phyloP scores from a whole-genome alignment of 2,888 invertebrate genomes.

The Pollenia amentaria region DNA sequence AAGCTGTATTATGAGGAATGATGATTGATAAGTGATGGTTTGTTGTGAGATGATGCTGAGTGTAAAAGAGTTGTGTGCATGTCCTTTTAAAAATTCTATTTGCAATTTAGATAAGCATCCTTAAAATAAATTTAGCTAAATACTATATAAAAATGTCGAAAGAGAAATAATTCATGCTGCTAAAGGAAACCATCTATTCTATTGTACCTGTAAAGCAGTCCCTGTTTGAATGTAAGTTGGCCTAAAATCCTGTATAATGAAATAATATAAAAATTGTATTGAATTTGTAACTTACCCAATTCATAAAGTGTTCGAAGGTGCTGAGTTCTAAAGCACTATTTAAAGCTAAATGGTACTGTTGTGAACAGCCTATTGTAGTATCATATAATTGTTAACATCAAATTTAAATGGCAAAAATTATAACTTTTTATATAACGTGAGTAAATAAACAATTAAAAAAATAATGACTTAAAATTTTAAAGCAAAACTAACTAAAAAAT shows the following conservation, averaged over 20 bases:
- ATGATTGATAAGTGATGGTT: conserved; percentile 43
- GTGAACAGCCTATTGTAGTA: too few relatives aligned
- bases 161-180: conserved; percentile 68
- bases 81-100: conserved; percentile 66
- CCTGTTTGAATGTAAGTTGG: conserved; percentile 70
- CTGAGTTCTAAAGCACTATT: background rate
- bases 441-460: too few relatives aligned
- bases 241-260: conserved; percentile 12
- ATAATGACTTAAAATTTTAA: too few relatives aligned
- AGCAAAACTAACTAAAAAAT: too few relatives aligned
- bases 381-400: too few relatives aligned
- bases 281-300: conserved; percentile 46
- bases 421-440: too few relatives aligned
- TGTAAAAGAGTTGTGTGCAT: conserved; percentile 62
- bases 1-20: conserved; percentile 50
- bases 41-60: conserved; percentile 54
- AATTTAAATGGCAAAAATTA: too few relatives aligned
- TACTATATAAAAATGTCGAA: conserved; percentile 65
- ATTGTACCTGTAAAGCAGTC: conserved; percentile 50
- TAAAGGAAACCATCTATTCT: conserved; percentile 28
- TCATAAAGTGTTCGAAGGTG: background rate
- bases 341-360: too few relatives aligned
- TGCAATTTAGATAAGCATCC: conserved; percentile 66
- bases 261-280: conserved; percentile 40
- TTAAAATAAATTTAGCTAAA: conserved; percentile 31